Base-by-base conservation (phyloP, 2,888 invertebrate species). In the Biston stratarius region DNA sequence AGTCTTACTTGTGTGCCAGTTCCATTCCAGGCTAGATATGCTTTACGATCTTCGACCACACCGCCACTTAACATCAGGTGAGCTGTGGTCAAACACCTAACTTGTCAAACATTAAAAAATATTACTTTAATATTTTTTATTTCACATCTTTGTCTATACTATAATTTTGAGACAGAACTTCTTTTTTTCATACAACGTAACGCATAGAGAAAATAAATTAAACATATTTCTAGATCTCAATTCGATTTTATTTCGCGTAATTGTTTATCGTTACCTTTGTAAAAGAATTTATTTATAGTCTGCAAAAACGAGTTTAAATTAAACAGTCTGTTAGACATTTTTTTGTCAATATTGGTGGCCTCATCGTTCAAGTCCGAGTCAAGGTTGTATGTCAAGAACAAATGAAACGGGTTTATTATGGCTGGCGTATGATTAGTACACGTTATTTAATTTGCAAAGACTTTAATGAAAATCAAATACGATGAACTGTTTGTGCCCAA, bases 361-460 rank as follows among this genome's bases (percentile, higher is more conserved):
- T 61, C 57, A 52, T 0, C 44, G 61, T 44, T 44, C 57, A 52
- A 53, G 47, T 53, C 34, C 12, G 24, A 61, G 57, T 57, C 67
- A 67, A 67, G 67, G 67, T 66, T 61, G 34, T 47, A 57, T 40
- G 45, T 45, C 34, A 49, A 66, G 66, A 66, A 40, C 66, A 51
- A 67, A 42, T 34, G 34, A 15, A 62, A 58, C 58, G 38, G 8
- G 67, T 57, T 61, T 66, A n/a, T 51, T 38, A n/a, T 44, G 65
- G 38, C 48, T 59, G 7, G 42, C 24, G n/a, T 36, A 14, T 52
- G 14, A 10, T 14, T 14, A 10, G 47, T 10, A 47, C 24, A 6
- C 10, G 3, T 14, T 24, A 47, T 34, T 34, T 61, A 10, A 42
- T 49, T 49, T 49, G 5, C 7, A 34, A 33, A 6, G 11, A 12